These are phyloP conservation scores for Numenius arquata DNA, from an alignment of 2,113 vertebrate species.

Conservation along the genomic window DNA sequence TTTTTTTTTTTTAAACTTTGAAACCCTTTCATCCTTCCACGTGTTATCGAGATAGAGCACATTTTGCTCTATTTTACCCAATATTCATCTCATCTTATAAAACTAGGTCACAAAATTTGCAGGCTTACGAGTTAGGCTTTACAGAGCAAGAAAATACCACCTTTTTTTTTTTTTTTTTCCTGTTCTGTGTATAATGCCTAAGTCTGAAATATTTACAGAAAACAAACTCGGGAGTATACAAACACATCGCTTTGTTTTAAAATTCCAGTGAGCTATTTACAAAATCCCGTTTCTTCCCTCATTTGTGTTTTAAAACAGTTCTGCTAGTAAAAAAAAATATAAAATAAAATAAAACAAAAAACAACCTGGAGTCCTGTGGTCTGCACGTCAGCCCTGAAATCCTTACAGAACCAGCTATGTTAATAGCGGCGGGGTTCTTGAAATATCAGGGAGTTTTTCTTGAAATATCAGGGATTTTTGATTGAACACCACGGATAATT, in stretches of 20 bases:
- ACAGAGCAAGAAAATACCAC: not conserved
- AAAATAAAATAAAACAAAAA: not conserved
- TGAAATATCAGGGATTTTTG: not conserved
- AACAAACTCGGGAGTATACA: not conserved
- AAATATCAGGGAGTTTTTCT: not conserved
- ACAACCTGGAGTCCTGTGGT: not conserved
- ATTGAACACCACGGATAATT: accelerated
- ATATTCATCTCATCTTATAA: not conserved
- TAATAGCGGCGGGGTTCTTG: not conserved
- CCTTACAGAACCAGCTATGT: no score
- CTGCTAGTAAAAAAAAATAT: not conserved
- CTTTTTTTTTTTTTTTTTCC: not conserved
- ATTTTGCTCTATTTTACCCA: not conserved
- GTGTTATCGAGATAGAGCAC: not conserved
- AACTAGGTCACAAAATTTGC: constrained; percentile 14
- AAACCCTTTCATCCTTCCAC: not conserved
- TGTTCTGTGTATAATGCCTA: not conserved
- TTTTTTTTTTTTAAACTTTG: not conserved
- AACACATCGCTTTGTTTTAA: not conserved
- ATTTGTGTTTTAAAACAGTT: not conserved
- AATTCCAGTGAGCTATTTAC: not conserved
- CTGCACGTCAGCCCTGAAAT: not conserved
- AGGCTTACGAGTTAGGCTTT: not conserved
- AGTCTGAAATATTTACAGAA: not conserved
- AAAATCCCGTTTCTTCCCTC: not conserved